Evolutionary conservation across 2,888 invertebrate genomes (phyloP), one percentile per base, ranked within the genome.

Genomic region (Blastobasis lacticolella): DNA sequence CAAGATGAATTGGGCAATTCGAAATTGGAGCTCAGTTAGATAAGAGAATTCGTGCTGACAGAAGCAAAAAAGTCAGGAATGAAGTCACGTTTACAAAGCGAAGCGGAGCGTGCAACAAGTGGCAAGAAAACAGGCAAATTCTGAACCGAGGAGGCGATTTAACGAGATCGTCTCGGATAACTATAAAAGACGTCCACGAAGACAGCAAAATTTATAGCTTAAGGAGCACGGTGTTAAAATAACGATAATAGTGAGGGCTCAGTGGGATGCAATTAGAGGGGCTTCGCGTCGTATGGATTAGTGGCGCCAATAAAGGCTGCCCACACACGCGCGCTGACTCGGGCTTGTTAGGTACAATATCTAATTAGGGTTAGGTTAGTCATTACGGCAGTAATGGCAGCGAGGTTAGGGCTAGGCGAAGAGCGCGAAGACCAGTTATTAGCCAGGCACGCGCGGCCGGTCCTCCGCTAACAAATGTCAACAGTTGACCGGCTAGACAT

Each of bases 51-150:
- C 65, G 63, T 57, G 63, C 64, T 60, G 61, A 63, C 63, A 64
- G 60, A 55, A 56, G 64, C 62, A 75, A 79, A 82, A 81, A 79
- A 78, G 64, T 69, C 58, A 63, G 69, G 73, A 70, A 78, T 77
- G 73, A 71, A 82, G 74, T 84, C 85, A 85, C 81, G 82, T 80
- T 73, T 71, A 63, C 52, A 64, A 69, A 67, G 69, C 62, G 71
- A 71, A 80, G 70, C 70, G 69, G 73, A 81, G 76, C 84, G 77
- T 80, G 76, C 75, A 82, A 79, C 74, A 77, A 81, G 75, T 78
- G 69, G 70, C 69, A 71, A 75, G 72, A 75, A 75, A 76, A 74
- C 66, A 61, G 64, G 60, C 62, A 54, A 68, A 68, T 64, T 64
- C 58, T 59, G 58, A 57, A 59, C 56, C 52, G 64, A 62, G 59